A percentile compares a stretch with the other conserved stretches of the same genome.
Evolutionary conservation across 2,888 invertebrate genomes (phyloP).

Genomic region (Melinaea menophilus): DNA sequence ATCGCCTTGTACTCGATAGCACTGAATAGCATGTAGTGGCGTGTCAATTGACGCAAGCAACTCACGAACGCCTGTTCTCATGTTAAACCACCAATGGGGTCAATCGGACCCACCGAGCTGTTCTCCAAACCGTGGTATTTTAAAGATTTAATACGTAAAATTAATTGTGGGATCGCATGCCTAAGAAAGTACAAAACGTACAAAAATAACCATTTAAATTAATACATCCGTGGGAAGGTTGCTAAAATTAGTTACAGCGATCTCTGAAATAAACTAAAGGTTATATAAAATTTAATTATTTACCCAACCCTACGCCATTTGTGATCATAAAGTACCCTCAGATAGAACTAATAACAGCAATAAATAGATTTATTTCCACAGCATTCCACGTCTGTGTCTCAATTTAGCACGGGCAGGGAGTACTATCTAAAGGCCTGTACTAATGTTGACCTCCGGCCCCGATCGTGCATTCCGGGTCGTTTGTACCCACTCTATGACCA

Average conservation of each 20-base stretch:
- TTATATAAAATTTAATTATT: no score
- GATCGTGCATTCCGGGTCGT: constrained; percentile 52
- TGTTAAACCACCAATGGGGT: constrained; percentile 54
- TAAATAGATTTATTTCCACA: constrained; percentile 34
- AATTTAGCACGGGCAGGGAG: constrained; percentile 34
- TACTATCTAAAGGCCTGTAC: constrained; percentile 42
- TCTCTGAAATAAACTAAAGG: no score
- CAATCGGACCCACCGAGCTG: constrained; percentile 39
- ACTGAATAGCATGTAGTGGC: constrained; percentile 62
- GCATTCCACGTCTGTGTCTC: constrained; percentile 34
- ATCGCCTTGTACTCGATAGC: constrained; percentile 67
- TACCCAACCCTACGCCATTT: background rate
- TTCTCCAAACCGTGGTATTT: constrained; percentile 9
- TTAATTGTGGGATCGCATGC: constrained; percentile 10
- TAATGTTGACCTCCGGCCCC: constrained; percentile 51
- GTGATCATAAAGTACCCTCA: constrained; percentile 20
- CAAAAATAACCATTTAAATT: background rate
- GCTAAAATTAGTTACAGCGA: background rate
- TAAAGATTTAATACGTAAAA: constrained; percentile 9
- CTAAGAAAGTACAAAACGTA: background rate
- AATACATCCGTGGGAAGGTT: constrained; percentile 3
- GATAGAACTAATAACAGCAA: constrained; percentile 31
- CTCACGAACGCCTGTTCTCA: constrained; percentile 68
- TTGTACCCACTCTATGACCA: constrained; percentile 57
- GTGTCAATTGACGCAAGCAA: constrained; percentile 41